Evolutionary conservation across 2,113 vertebrate genomes (phyloP).

Genomic region (Apteryx mantelli): DNA sequence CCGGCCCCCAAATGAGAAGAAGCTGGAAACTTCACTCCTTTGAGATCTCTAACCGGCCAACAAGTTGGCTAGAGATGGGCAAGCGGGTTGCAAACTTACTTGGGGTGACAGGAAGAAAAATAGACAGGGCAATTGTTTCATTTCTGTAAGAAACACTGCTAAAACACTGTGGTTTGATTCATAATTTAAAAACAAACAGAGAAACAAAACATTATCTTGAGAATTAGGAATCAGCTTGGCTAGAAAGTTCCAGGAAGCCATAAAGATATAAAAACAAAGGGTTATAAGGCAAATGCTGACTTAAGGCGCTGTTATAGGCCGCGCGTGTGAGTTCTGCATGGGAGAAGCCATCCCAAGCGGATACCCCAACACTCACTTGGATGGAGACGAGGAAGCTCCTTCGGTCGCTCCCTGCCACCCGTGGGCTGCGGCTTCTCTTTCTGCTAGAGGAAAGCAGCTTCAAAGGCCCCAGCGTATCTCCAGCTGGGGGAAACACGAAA

Average conservation of each 20-base stretch:
- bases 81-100: conserved; percentile 51
- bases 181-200: conserved; percentile 15
- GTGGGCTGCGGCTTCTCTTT: background rate
- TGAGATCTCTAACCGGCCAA: conserved; percentile 26
- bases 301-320: background rate
- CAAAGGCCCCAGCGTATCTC: background rate
- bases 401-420: too few relatives aligned
- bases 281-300: background rate
- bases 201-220: background rate
- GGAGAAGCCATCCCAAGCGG: background rate
- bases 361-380: background rate
- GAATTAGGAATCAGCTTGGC: background rate
- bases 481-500: background rate
- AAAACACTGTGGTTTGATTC: conserved; percentile 22
- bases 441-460: background rate
- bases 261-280: background rate
- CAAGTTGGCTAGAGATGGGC: conserved; percentile 36
- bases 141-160: background rate
- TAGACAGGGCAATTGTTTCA: conserved; percentile 37
- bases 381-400: too few relatives aligned
- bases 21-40: conserved; percentile 37
- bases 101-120: conserved; percentile 52
- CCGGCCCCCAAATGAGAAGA: background rate
- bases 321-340: background rate
- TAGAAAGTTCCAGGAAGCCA: background rate